Conservation (phyloP, 2,888 invertebrate species). For the Theodoxus fluviatilis region DNA sequence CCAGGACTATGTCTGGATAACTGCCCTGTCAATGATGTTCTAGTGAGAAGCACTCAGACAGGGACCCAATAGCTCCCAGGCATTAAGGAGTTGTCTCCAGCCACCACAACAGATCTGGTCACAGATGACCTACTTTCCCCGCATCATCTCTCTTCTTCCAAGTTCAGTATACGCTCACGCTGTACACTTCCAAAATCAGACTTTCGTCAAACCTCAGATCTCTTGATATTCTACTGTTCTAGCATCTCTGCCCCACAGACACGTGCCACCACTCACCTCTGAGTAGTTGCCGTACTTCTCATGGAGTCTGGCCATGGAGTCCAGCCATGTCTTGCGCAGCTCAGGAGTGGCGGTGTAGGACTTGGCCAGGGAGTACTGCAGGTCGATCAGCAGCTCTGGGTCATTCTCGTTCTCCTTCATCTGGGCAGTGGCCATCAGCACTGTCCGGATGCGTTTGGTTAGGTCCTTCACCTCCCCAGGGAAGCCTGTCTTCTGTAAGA, state of each 20-base stretch:
- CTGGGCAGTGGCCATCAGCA: slow-evolving; percentile 91
- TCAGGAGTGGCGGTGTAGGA: slow-evolving; percentile 91
- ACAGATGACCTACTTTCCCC: too few species aligned
- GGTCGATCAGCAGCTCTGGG: slow-evolving; percentile 87
- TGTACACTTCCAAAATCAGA: background rate
- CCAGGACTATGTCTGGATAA: too few species aligned
- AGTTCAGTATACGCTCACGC: too few species aligned
- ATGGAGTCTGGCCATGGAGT: slow-evolving; percentile 87
- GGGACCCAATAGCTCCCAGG: too few species aligned
- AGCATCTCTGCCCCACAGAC: background rate
- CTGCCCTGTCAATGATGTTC: too few species aligned
- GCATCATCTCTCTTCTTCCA: too few species aligned
- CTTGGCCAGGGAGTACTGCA: slow-evolving; percentile 90
- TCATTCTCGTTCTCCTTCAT: slow-evolving; percentile 90
- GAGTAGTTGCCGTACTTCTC: slow-evolving; percentile 83
- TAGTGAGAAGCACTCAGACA: too few species aligned
- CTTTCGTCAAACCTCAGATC: background rate
- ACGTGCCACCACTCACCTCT: slow-evolving; percentile 73
- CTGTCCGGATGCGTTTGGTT: slow-evolving; percentile 90
- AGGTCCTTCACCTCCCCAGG: slow-evolving; percentile 91
- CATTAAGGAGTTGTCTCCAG: too few species aligned
- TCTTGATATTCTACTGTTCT: background rate
- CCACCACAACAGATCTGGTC: too few species aligned
- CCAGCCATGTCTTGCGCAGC: slow-evolving; percentile 92
- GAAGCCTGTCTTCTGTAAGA: slow-evolving; percentile 71